Evolutionary conservation across 2,888 invertebrate species (phyloP).

Genomic region (Drosophila suboccidentalis): DNA sequence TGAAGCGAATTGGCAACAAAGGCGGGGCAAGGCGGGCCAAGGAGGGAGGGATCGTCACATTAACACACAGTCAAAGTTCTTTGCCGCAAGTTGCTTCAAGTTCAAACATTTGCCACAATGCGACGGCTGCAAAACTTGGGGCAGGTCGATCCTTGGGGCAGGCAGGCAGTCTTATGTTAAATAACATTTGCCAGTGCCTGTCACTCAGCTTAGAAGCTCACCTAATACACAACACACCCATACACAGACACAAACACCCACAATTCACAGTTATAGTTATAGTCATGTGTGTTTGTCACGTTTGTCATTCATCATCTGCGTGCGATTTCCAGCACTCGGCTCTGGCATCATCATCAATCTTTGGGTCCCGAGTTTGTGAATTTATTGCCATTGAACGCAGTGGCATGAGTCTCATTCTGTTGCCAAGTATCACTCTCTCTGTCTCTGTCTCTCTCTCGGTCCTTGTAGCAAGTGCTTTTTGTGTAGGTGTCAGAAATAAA

Average conservation of each 20-base stretch:
- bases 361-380: conserved; percentile 46
- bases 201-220: conserved; percentile 44
- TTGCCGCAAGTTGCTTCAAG: conserved; percentile 32
- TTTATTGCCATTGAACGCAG: conserved; percentile 50
- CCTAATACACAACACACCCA: conserved; percentile 28
- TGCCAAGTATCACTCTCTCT: conserved; percentile 19
- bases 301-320: conserved; percentile 69
- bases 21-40: neutral
- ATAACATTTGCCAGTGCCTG: conserved; percentile 62
- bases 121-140: conserved; percentile 24
- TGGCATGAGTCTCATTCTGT: conserved; percentile 6
- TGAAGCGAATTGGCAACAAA: conserved; percentile 24
- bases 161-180: conserved; percentile 49
- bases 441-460: conserved; percentile 10
- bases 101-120: conserved; percentile 39
- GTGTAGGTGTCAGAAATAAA: conserved; percentile 56
- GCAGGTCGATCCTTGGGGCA: conserved; percentile 2
- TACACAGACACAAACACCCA: conserved; percentile 10
- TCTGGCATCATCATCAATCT: conserved; percentile 73
- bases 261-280: conserved; percentile 24
- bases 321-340: conserved; percentile 66
- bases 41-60: conserved; percentile 17
- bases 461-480: conserved; percentile 30
- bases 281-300: conserved; percentile 36
- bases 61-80: conserved; percentile 31